Evolutionary conservation across 1,140 invertebrate genomes (phyloP).

Genomic region (Panonychus citri): DNA sequence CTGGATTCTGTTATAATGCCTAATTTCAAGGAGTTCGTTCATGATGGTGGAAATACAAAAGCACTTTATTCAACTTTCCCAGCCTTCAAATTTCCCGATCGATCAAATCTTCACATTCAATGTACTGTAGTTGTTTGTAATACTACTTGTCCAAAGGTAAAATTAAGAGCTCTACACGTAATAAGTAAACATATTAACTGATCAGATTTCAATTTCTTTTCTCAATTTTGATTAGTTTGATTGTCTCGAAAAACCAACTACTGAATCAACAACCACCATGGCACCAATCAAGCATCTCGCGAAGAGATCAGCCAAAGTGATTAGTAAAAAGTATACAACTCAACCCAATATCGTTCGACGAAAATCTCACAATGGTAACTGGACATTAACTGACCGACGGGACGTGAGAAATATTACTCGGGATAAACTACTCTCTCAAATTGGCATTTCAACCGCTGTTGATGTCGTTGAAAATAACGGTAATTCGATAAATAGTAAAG

Average conservation of each 20-base stretch:
- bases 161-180: neutral
- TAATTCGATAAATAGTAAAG: too few species aligned
- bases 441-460: neutral
- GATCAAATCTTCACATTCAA: slow-evolving; percentile 39
- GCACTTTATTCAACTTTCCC: slow-evolving; percentile 34
- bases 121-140: slow-evolving; percentile 39
- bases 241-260: neutral
- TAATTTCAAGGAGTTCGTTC: slow-evolving; percentile 19
- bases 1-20: slow-evolving; percentile 39
- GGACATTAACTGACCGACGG: neutral
- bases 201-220: slow-evolving; percentile 11
- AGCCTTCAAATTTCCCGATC: slow-evolving; percentile 52
- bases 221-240: slow-evolving; percentile 11
- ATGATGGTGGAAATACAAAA: slow-evolving; percentile 9
- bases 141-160: slow-evolving; percentile 33
- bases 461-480: neutral
- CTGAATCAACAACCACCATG: neutral
- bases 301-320: neutral
- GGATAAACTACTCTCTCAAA: neutral
- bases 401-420: neutral
- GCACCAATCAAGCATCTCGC: neutral
- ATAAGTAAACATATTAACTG: neutral
- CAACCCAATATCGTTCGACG: too few species aligned
- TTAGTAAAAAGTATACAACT: too few species aligned
- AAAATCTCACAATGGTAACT: too few species aligned